Evolutionary conservation across 2,797 vertebrate genomes (phyloP), one percentile per base, ranked within the genome.

Genomic region (Heterohyrax brucei): DNA sequence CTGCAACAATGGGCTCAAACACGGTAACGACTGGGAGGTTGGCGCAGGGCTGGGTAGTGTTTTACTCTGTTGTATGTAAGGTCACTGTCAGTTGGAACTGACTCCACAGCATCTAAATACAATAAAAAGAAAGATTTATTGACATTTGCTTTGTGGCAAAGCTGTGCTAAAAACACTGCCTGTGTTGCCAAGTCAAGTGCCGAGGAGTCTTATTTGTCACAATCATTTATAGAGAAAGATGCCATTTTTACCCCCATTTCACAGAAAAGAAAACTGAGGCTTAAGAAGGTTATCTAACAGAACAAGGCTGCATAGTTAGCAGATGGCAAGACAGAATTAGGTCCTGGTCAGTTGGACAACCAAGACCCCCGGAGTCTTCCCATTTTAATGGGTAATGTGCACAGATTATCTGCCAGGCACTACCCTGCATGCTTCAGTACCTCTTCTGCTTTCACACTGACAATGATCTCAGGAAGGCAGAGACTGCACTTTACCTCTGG

Each of bases 341-440:
- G 39, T 21, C 30, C 13, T n/a, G 39, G 82, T 19, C 28, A 13
- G 1, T 1, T 5, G 33, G 90, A 50, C 10, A 21, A 12, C 44
- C 26, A 28, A 48, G 66, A 16, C n/a, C 61, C 13, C 2, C 0
- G 26, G 75, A 53, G 88, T 53, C 83, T 22, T 33, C 44, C n/a
- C 10, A 48, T 26, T 39, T n/a, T 6, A 18, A 8, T 8, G 19
- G 22, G 73, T 7, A 10, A 3, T 5, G 0, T 2, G 1, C 4
- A 66, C 0, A 50, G 33, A 39, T 5, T 44, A 3, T 21, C 18
- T 22, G 48, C 30, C 5, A 8, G 75, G 22, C 50, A 3, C 73
- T 21, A 10, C 70, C 28, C 62, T 8, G 4, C 4, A 19, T 8
- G 26, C 28, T 61, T 61, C 59, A 18, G 48, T 4, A 2, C 30